Conservation (phyloP, 53 echinoderm and acorn worm genomes). For the Glandiceps talaboti region DNA sequence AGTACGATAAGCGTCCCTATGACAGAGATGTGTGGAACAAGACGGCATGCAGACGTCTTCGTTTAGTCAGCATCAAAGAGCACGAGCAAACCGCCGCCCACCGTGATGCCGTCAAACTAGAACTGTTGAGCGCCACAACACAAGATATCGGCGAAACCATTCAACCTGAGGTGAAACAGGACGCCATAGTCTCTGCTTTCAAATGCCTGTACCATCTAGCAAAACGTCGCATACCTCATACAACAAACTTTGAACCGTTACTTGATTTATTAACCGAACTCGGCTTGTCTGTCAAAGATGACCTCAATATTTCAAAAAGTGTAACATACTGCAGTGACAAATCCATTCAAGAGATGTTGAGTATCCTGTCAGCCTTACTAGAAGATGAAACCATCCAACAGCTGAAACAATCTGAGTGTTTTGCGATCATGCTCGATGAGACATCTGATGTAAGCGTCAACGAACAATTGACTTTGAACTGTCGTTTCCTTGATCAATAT, state of each 20-base stretch:
- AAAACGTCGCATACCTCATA: conserved; percentile 31
- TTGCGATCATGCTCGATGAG: conserved; percentile 31
- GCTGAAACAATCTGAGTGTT: conserved; percentile 13
- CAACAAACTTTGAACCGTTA: conserved; percentile 38
- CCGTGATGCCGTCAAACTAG: conserved; percentile 8
- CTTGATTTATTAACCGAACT: conserved; percentile 29
- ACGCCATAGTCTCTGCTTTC: conserved; percentile 27
- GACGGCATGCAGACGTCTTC: conserved; percentile 16
- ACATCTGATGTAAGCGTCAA: conserved; percentile 19
- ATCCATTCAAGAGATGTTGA: conserved; percentile 14
- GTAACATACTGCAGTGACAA: conserved; percentile 32
- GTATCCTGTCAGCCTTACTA: conserved; percentile 22
- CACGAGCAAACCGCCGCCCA: conserved; percentile 18
- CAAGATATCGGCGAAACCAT: conserved; percentile 18
- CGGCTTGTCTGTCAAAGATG: conserved; percentile 28
- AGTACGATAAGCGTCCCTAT: conserved; percentile 19
- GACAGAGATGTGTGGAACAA: conserved; percentile 31
- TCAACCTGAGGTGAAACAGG: conserved; percentile 16
- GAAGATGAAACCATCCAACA: conserved; percentile 13
- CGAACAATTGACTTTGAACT: conserved; percentile 25
- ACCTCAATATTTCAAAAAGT: conserved; percentile 29
- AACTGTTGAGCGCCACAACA: conserved; percentile 7
- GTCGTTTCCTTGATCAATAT: conserved; percentile 11
- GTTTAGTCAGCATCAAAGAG: conserved; percentile 15
- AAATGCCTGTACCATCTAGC: conserved; percentile 27